A percentile compares a stretch with the other conserved stretches of the same genome.
phyloP scores from a whole-genome alignment of 2,888 invertebrate species.

The Tenthredo scrophulariae region DNA sequence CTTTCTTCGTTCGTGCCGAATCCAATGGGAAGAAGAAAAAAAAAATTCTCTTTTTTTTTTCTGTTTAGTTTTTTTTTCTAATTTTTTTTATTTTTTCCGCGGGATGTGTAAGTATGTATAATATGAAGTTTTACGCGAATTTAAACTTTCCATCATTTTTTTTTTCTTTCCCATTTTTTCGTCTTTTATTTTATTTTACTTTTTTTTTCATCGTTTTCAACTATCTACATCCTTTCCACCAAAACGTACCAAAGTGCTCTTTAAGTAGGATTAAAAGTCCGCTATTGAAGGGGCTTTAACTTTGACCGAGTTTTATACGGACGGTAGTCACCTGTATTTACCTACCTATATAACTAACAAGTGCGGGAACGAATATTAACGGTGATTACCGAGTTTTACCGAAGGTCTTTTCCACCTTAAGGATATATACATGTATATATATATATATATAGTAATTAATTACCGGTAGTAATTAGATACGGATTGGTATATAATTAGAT shows the following conservation, averaged over 20 bases:
- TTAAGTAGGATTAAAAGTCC: conserved; percentile 26
- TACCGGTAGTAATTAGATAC: conserved; percentile 27
- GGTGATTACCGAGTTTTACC: conserved; percentile 24
- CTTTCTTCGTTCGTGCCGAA: conserved; percentile 31
- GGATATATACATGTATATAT: not conserved
- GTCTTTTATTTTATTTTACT: not conserved
- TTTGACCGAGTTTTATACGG: conserved; percentile 40
- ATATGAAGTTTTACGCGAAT: not conserved
- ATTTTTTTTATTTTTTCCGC: not conserved
- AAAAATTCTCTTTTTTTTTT: conserved; percentile 14
- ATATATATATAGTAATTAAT: not conserved
- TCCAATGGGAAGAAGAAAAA: not conserved
- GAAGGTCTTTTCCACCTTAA: not conserved
- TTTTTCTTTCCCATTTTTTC: not conserved
- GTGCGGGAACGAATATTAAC: conserved; percentile 13
- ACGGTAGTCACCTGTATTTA: conserved; percentile 43
- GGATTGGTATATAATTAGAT: conserved; percentile 30
- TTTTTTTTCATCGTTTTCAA: not conserved
- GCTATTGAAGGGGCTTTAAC: conserved; percentile 33
- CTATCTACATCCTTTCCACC: conserved; percentile 38
- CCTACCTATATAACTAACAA: not conserved
- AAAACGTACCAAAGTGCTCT: not conserved
- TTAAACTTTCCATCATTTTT: not conserved
- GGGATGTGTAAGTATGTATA: not conserved
- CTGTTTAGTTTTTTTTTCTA: not conserved